Conservation (phyloP, 2,888 invertebrate species). For the Amphiduros pacificus region DNA sequence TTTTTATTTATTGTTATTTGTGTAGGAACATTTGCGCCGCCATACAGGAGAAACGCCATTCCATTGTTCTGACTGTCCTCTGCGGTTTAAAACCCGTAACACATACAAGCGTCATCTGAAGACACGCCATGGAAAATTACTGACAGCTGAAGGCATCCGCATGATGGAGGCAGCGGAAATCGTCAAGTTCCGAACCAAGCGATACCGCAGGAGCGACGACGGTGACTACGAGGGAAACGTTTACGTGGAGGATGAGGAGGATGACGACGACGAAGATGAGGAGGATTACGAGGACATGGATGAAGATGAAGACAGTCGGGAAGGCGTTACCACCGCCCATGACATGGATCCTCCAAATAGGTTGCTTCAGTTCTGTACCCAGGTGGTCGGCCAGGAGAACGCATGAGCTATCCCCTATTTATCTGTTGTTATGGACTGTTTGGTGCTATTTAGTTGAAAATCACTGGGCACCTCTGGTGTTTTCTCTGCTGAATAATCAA, state of each 20-base stretch:
- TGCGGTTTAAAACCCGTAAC: slow-evolving; percentile 66
- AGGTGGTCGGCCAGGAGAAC: no score
- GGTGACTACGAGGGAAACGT: not conserved
- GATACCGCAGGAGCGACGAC: not conserved
- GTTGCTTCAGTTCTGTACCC: no score
- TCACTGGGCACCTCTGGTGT: no score
- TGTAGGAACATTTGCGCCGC: slow-evolving; percentile 64
- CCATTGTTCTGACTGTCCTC: slow-evolving; percentile 50
- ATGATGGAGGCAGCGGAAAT: slow-evolving; percentile 20
- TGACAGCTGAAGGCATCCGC: slow-evolving; percentile 62
- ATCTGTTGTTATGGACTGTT: no score
- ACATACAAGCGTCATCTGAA: slow-evolving; percentile 67
- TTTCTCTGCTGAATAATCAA: no score
- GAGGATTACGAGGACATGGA: not conserved
- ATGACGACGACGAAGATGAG: not conserved
- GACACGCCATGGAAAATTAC: slow-evolving; percentile 65
- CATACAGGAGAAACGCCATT: slow-evolving; percentile 61
- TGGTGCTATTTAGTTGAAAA: no score
- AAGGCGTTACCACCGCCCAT: no score
- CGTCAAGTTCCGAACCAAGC: slow-evolving; percentile 18
- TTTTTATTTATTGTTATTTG: no score
- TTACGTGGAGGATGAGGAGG: not conserved
- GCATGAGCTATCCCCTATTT: no score
- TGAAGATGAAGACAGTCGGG: not conserved
- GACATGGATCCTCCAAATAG: no score